Evolutionary conservation across 2,113 vertebrate species (phyloP), one percentile per base, ranked within the genome.

Genomic region (Colistium nudipinnis): DNA sequence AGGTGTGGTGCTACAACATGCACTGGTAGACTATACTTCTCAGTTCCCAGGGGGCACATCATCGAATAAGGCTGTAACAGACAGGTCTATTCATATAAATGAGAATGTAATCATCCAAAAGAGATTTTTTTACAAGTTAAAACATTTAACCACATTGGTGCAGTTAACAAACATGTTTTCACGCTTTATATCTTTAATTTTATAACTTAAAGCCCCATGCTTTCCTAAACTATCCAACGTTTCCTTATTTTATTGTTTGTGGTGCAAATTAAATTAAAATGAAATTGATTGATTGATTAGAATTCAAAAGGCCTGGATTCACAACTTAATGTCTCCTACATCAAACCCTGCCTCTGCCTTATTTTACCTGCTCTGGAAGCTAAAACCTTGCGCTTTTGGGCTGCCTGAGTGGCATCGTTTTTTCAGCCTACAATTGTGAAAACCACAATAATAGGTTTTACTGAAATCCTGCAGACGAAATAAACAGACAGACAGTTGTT

Each of bases 1-100:
- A 55, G 74, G 75, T 70, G 81, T 53, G 56, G 51, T 70, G 85
- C 69, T 60, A 25, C 48, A 75, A 70, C 83, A 77, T 44, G 80
- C 30, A 51, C 45, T 31, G 31, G 47, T 52, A 56, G 28, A 30
- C 53, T 59, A 57, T 17, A 27, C 19, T 38, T 62, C 31, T 62
- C 3, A 10, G 4, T 41, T 47, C 49, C 77, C 74, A 24, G 25
- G 43, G 27, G 83, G 69, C 47, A 55, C 24, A 17, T 77, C 53
- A 62, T 30, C 3, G 24, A 45, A 67, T 16, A 22, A 35, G 28
- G 7, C 20, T 63, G 31, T 77, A 67, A 73, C 57, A 80, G 79
- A 80, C 41, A 70, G 45, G 49, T 28, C 60, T 69, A 13, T 76
- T 86, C 68, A 68, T 14, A 73, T 70, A 74, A 71, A 60, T 64